Conservation (phyloP, 2,888 invertebrate species). For the Cheilosia variabilis region DNA sequence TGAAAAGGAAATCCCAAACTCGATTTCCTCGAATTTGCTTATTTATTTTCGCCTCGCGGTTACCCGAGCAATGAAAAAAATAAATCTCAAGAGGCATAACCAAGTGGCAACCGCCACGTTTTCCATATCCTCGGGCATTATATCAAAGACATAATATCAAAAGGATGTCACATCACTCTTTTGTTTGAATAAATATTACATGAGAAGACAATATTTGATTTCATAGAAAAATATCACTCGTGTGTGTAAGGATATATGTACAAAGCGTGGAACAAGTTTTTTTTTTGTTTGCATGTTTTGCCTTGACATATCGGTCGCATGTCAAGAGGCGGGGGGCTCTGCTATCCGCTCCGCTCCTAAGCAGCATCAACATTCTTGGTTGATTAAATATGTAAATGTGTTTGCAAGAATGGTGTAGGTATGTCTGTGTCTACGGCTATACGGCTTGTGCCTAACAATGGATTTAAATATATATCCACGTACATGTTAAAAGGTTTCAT, state of each 20-base stretch:
- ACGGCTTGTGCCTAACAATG: constrained; percentile 15
- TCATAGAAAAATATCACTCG: constrained; percentile 35
- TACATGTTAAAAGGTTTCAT: constrained; percentile 7
- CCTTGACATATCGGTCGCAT: not conserved
- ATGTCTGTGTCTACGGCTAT: not conserved
- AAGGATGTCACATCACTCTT: not conserved
- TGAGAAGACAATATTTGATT: constrained; percentile 26
- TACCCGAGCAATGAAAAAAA: not conserved
- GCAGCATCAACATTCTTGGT: constrained; percentile 17
- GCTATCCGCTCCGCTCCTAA: not conserved
- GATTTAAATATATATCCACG: not conserved
- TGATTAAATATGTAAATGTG: constrained; percentile 49
- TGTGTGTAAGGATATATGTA: constrained; percentile 27
- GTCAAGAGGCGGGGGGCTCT: not conserved
- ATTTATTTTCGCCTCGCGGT: not conserved
- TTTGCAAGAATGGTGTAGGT: not conserved
- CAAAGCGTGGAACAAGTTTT: not conserved
- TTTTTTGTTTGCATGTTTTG: not conserved
- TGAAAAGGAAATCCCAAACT: too few species aligned
- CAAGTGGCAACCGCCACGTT: not conserved
- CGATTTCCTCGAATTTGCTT: too few species aligned
- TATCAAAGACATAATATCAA: constrained; percentile 8
- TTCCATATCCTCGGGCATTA: not conserved
- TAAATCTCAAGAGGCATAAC: not conserved
- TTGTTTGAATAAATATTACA: constrained; percentile 39